These are phyloP conservation scores for Electrona antarctica DNA, from an alignment of 2,113 vertebrate species.

Conservation along the genomic window DNA sequence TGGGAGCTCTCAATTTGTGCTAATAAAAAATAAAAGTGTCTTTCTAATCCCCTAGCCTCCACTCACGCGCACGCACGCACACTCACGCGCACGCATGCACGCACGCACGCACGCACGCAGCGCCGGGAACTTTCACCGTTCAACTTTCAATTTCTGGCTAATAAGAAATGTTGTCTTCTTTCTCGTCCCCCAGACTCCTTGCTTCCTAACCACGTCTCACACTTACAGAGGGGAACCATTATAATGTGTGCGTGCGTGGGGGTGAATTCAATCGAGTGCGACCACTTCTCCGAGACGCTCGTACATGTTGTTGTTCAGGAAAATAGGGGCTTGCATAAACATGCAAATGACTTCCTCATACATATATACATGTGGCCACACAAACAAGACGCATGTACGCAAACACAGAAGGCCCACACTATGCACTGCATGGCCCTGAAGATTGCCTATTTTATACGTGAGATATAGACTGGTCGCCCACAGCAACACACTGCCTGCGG, in stretches of 20 bases:
- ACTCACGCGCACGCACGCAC: too few relatives aligned
- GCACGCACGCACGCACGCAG: too few relatives aligned
- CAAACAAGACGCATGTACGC: slow-evolving; percentile 21
- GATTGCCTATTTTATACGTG: slow-evolving; percentile 26
- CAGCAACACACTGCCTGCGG: not conserved
- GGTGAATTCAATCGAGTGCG: slow-evolving; percentile 14
- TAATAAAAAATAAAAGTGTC: too few relatives aligned
- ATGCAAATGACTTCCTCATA: slow-evolving; percentile 54
- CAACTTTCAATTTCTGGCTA: too few relatives aligned
- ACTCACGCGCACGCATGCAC: too few relatives aligned
- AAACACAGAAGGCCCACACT: not conserved
- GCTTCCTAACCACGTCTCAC: too few relatives aligned
- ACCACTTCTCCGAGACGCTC: slow-evolving; percentile 30
- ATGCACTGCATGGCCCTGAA: not conserved
- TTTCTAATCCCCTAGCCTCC: too few relatives aligned
- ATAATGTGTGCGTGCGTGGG: slow-evolving; percentile 16
- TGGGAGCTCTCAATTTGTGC: too few relatives aligned
- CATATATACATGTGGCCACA: slow-evolving; percentile 42
- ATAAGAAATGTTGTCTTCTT: too few relatives aligned
- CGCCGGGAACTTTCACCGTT: too few relatives aligned
- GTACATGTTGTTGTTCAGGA: slow-evolving; percentile 48
- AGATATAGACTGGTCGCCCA: slow-evolving; percentile 18
- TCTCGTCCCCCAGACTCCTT: too few relatives aligned
- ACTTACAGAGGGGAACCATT: not conserved
- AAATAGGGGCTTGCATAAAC: slow-evolving; percentile 47